phyloP scores from a whole-genome alignment of 2,888 invertebrate genomes.

The Sesia apiformis region DNA sequence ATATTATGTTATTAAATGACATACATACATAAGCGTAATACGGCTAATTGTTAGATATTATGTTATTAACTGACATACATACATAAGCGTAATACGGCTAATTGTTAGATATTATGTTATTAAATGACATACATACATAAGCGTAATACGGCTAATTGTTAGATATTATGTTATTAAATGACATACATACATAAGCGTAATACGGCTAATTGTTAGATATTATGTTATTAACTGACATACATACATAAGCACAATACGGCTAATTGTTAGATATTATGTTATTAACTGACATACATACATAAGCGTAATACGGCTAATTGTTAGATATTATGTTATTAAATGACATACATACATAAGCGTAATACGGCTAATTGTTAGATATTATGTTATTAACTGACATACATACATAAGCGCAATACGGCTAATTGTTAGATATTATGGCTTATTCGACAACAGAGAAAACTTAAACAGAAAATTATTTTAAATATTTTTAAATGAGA shows the following conservation, averaged over 20 bases:
- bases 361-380: constrained; percentile 50
- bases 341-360: constrained; percentile 15
- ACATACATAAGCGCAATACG: constrained; percentile 24
- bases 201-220: constrained; percentile 48
- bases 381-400: no score
- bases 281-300: no score
- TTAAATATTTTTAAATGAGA: no score
- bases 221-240: no score
- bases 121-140: constrained; percentile 1
- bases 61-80: no score
- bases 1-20: no score
- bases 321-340: no score
- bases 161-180: no score
- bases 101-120: constrained; percentile 23
- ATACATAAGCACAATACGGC: constrained; percentile 29
- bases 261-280: constrained; percentile 32
- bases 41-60: constrained; percentile 44
- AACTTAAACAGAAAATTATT: no score
- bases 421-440: constrained; percentile 30
- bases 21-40: constrained; percentile 20
- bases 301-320: constrained; percentile 47
- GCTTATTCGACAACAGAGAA: no score
- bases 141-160: constrained; percentile 49
- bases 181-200: constrained; percentile 17
- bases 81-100: constrained; percentile 36